Evolutionary conservation across 1,140 invertebrate species (phyloP).

Genomic region (Leptinotarsa undecemlineata): DNA sequence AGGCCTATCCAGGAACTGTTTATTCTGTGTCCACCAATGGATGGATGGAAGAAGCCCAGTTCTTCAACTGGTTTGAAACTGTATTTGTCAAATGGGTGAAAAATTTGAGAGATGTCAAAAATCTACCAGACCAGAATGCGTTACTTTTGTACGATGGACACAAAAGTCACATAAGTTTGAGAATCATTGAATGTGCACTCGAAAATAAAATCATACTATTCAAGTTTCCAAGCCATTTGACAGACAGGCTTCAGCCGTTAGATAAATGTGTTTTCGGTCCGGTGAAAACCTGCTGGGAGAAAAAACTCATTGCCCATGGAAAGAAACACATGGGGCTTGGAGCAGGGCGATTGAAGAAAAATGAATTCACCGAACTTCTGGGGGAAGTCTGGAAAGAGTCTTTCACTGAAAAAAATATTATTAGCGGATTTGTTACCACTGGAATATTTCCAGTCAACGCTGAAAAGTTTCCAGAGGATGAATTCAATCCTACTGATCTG

Average conservation of each 20-base stretch:
- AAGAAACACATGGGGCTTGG: slow-evolving; percentile 34
- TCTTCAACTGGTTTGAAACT: slow-evolving; percentile 44
- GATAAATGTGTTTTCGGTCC: slow-evolving; percentile 39
- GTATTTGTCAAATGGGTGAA: slow-evolving; percentile 31
- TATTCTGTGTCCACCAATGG: slow-evolving; percentile 49
- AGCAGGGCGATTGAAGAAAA: slow-evolving; percentile 34
- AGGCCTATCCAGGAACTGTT: slow-evolving; percentile 45
- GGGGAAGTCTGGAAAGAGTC: slow-evolving; percentile 27
- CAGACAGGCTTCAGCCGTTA: slow-evolving; percentile 32
- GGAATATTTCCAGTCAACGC: slow-evolving; percentile 32
- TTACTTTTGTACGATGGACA: slow-evolving; percentile 33
- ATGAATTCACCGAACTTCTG: slow-evolving; percentile 41
- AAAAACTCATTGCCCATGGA: slow-evolving; percentile 30
- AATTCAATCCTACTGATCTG: slow-evolving; percentile 23
- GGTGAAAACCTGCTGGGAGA: slow-evolving; percentile 48
- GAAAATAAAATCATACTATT: slow-evolving; percentile 29
- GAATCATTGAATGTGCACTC: slow-evolving; percentile 34
- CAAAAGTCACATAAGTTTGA: slow-evolving; percentile 30
- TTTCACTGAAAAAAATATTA: slow-evolving; percentile 25
- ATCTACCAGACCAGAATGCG: slow-evolving; percentile 29
- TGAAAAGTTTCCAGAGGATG: slow-evolving; percentile 27
- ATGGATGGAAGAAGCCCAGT: slow-evolving; percentile 48
- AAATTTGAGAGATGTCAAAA: slow-evolving; percentile 18
- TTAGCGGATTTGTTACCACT: slow-evolving; percentile 29
- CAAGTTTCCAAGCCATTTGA: slow-evolving; percentile 37